Evolutionary conservation across 2,797 vertebrate species (phyloP).

Genomic region (Gymnopithys bicolor): DNA sequence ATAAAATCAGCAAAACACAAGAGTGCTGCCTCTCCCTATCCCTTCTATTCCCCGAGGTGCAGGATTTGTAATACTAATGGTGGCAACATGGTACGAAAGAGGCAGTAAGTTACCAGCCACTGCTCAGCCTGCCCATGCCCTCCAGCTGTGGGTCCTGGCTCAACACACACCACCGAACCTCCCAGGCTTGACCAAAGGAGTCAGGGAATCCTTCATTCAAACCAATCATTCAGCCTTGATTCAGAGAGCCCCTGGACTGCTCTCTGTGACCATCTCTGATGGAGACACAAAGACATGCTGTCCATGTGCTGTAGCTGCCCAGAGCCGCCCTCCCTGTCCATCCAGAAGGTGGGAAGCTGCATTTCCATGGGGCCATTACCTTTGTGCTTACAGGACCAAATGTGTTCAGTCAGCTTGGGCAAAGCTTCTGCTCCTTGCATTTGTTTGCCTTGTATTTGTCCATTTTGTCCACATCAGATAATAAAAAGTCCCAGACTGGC

Average conservation of each 20-base stretch:
- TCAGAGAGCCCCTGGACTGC: neutral
- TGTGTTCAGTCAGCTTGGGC: neutral
- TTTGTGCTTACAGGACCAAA: accelerated
- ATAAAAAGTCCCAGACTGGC: neutral
- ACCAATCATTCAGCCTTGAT: neutral
- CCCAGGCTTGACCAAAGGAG: neutral
- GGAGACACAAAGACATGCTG: neutral
- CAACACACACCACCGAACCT: accelerated
- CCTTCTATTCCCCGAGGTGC: neutral
- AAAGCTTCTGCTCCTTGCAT: neutral
- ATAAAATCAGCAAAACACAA: neutral
- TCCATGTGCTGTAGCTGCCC: neutral
- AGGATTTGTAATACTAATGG: neutral
- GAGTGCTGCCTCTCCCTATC: neutral
- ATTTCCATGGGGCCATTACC: accelerated
- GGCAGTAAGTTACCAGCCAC: neutral
- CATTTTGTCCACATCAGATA: neutral
- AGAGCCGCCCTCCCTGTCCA: neutral
- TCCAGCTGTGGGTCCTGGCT: neutral
- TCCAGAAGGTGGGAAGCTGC: neutral
- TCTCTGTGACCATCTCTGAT: neutral
- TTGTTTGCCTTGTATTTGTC: neutral
- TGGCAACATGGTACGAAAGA: neutral
- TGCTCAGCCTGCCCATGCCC: neutral
- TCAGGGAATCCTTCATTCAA: neutral